Evolutionary conservation across 2,888 invertebrate species (phyloP), one percentile per base, ranked within the genome.

Genomic region (Lasioglossum lativentre): DNA sequence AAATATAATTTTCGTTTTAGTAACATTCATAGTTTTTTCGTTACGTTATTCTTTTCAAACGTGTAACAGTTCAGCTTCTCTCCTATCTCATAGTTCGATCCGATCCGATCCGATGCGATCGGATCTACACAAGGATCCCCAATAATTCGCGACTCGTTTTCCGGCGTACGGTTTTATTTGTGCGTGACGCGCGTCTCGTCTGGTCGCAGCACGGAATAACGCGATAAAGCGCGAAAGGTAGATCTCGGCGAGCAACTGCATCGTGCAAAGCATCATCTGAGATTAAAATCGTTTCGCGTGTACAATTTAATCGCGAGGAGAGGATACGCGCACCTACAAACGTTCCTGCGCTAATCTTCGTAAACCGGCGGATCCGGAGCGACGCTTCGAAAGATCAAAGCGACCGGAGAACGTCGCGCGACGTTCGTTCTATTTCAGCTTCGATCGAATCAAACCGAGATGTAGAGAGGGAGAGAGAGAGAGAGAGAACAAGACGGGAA

Each of bases 311-410:
- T 71, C 42, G 71, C 38, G 23, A 42, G 3, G 75, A 70, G n/a
- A 70, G 70, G 70, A 70, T 70, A 4, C 70, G n/a, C 23, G 70
- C 12, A 16, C 63, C 27, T 16, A 40, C n/a, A 40, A n/a, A 1
- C 42, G 42, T 27, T 10, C 40, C 19, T 71, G 30, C 30, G 81
- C 59, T 47, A 52, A 34, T 47, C 27, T 52, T 72, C 16, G 66
- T 40, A 34, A 66, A 30, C 16, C 66, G 42, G 66, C 68, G 66
- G 82, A 83, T 77, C 30, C 30, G 30, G 68, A 63, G 76, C 73
- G 42, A 73, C 82, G 82, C 71, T 75, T 45, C 63, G 73, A 72
- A 82, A 86, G 90, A 90, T 89, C 90, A 89, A 90, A 90, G 90
- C 81, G 27, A 78, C 40, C 56, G 74, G 76, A 66, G 47, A 38